phyloP scores from a whole-genome alignment of 2,888 invertebrate genomes.

The Leistus spinibarbis region DNA sequence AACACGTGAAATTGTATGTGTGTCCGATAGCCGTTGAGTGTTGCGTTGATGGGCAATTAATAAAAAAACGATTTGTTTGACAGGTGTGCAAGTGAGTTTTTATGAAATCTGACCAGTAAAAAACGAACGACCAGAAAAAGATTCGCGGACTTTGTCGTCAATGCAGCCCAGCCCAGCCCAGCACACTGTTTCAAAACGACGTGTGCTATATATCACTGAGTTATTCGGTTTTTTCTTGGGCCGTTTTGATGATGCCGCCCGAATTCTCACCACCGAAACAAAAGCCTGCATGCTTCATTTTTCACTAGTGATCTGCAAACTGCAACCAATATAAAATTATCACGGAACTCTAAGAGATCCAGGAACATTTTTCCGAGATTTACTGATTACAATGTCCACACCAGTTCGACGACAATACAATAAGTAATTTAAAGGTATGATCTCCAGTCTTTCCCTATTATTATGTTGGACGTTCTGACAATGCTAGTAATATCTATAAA shows the following conservation, averaged over 20 bases:
- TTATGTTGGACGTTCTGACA: background rate
- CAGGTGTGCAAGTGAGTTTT: conserved; percentile 16
- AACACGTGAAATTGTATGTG: conserved; percentile 15
- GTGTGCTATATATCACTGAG: background rate
- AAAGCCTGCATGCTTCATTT: no score
- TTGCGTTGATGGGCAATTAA: conserved; percentile 28
- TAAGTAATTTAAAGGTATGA: background rate
- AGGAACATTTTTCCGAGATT: no score
- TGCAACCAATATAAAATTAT: background rate
- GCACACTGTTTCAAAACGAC: background rate
- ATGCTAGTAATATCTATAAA: background rate
- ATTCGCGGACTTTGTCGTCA: background rate
- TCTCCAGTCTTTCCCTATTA: background rate
- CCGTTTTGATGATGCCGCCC: background rate
- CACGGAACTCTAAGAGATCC: no score
- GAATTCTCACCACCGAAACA: background rate
- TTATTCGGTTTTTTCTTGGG: background rate
- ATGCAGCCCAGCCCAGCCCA: background rate
- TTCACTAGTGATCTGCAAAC: no score
- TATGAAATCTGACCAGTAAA: background rate
- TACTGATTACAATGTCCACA: no score
- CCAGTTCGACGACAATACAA: background rate
- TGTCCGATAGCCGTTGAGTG: conserved; percentile 3
- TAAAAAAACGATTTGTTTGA: conserved; percentile 38
- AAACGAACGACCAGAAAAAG: background rate